Conservation (phyloP, 2,888 invertebrate genomes). For the Harpagoxenus sublaevis region DNA sequence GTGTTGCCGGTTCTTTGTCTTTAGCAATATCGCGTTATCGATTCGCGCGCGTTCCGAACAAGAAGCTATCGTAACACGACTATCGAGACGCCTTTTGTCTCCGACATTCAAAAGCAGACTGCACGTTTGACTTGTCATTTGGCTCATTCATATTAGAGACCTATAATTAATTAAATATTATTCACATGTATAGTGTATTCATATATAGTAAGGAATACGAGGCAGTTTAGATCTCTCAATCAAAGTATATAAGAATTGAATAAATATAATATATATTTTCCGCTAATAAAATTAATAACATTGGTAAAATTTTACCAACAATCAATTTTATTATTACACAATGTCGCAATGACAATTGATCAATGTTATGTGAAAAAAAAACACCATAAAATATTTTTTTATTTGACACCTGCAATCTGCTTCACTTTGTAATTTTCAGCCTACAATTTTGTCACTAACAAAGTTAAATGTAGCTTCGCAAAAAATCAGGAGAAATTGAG, state of each 20-base stretch:
- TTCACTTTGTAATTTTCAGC: slow-evolving; percentile 22
- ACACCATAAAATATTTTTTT: neutral
- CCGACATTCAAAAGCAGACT: slow-evolving; percentile 63
- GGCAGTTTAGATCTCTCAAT: neutral
- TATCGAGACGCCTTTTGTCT: slow-evolving; percentile 84
- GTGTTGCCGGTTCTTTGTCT: slow-evolving; percentile 75
- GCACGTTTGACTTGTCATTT: slow-evolving; percentile 20
- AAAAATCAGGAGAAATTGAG: slow-evolving; percentile 23
- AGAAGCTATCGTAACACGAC: slow-evolving; percentile 48
- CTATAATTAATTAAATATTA: neutral
- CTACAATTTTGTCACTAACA: slow-evolving; percentile 19
- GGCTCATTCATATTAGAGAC: slow-evolving; percentile 7
- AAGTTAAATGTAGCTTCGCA: slow-evolving; percentile 32
- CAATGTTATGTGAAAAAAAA: neutral
- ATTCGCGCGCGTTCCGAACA: slow-evolving; percentile 62
- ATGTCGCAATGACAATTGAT: neutral
- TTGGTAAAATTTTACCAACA: neutral
- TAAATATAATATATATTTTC: neutral
- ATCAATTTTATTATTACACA: neutral
- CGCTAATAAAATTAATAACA: neutral
- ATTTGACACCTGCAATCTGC: slow-evolving; percentile 28
- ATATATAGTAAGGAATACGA: neutral
- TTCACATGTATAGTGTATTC: neutral
- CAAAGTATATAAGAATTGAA: neutral
- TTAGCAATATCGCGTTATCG: slow-evolving; percentile 57